Evolutionary conservation across 2,113 vertebrate species (phyloP).

Genomic region (Corythoichthys intestinalis): DNA sequence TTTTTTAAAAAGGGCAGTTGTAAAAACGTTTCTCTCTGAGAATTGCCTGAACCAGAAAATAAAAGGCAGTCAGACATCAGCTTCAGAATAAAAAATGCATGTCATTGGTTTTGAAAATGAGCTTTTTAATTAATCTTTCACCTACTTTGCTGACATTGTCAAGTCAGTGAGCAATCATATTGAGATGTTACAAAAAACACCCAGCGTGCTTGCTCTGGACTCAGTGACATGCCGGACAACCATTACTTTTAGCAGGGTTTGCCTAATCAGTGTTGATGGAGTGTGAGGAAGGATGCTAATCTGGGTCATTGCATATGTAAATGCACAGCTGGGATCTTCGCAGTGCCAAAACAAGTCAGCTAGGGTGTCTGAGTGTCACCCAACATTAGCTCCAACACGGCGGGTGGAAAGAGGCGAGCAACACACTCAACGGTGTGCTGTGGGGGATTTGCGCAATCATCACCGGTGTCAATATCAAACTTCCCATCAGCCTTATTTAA

Average conservation of each 20-base stretch:
- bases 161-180: constrained; percentile 26
- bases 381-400: constrained; percentile 65
- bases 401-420: constrained; percentile 38
- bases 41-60: not conserved
- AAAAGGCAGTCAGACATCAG: not conserved
- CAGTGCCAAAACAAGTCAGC: constrained; percentile 76
- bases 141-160: constrained; percentile 30
- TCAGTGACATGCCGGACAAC: constrained; percentile 28
- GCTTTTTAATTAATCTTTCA: constrained; percentile 23
- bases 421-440: constrained; percentile 33
- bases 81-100: not conserved
- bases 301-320: constrained; percentile 89
- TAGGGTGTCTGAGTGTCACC: constrained; percentile 73
- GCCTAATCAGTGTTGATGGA: constrained; percentile 82
- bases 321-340: constrained; percentile 81
- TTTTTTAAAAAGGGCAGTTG: not conserved
- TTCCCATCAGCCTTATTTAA: constrained; percentile 14
- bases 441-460: constrained; percentile 44
- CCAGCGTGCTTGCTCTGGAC: constrained; percentile 32
- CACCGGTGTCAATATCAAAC: constrained; percentile 53
- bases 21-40: not conserved
- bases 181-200: constrained; percentile 10
- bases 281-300: constrained; percentile 82
- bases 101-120: not conserved
- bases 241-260: constrained; percentile 43